These are phyloP conservation scores for Stylophora pistillata DNA, from an alignment of 64 coral and sea anemone species.

Conservation along the genomic window DNA sequence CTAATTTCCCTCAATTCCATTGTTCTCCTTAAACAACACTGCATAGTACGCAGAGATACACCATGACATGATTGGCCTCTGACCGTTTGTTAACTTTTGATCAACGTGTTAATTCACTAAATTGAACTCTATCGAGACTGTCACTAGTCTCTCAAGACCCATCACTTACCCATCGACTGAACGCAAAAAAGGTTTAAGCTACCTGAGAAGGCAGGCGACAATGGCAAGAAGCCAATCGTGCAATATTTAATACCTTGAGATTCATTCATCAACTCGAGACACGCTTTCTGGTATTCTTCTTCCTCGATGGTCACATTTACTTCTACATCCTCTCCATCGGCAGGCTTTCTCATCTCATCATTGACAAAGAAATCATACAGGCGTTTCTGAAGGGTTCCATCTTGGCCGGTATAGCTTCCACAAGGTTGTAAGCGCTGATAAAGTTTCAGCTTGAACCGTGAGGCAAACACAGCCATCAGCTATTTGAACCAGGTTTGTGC, in stretches of 20 bases:
- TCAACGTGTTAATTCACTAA: too few relatives aligned
- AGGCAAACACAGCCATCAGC: neutral
- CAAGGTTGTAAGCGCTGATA: neutral
- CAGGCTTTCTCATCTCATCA: neutral
- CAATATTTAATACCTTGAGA: neutral
- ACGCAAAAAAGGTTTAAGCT: too few relatives aligned
- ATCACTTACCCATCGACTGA: too few relatives aligned
- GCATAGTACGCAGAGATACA: too few relatives aligned
- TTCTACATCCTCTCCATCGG: neutral
- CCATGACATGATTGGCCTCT: too few relatives aligned
- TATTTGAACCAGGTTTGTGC: neutral
- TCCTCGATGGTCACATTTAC: neutral
- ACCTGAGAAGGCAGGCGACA: too few relatives aligned
- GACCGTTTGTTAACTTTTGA: too few relatives aligned
- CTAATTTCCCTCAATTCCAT: too few relatives aligned
- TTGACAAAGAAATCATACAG: neutral
- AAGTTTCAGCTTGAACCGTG: neutral
- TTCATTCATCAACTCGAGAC: neutral
- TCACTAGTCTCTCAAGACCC: too few relatives aligned
- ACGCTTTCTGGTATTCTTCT: neutral
- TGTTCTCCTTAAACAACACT: too few relatives aligned
- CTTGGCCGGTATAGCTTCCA: neutral
- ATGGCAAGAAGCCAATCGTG: too few relatives aligned
- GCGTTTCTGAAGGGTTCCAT: neutral
- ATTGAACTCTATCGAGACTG: too few relatives aligned